A percentile compares a stretch with the other conserved stretches of the same genome.
Conservation (phyloP, 2,797 vertebrate species). For the Nannoperca obscura region DNA sequence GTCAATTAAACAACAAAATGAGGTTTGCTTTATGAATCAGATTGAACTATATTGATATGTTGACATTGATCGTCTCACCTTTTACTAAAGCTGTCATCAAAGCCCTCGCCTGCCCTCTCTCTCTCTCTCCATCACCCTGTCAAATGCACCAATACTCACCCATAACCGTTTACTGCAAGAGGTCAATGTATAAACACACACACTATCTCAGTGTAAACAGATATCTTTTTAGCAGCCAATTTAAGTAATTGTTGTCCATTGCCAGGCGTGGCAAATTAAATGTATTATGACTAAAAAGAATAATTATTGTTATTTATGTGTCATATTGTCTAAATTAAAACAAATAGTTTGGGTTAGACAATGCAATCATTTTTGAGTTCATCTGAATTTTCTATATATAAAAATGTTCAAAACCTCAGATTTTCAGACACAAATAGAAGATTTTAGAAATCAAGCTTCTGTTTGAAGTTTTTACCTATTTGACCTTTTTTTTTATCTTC, state of each 20-base stretch:
- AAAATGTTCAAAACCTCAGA: background rate
- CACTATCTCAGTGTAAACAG: conserved; percentile 5
- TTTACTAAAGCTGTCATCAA: conserved; percentile 68
- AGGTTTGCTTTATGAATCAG: conserved; percentile 53
- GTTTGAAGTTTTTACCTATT: background rate
- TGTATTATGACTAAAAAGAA: conserved; percentile 16
- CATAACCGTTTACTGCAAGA: conserved; percentile 44
- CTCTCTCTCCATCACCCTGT: conserved; percentile 7
- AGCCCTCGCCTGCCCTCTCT: conserved; percentile 27
- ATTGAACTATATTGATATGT: conserved; percentile 77
- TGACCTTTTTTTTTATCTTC: background rate
- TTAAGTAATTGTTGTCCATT: conserved; percentile 3
- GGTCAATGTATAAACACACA: conserved; percentile 49
- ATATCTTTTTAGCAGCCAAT: conserved; percentile 27
- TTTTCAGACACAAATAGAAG: background rate
- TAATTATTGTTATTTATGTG: conserved; percentile 5
- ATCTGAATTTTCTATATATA: background rate
- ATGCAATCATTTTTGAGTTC: background rate
- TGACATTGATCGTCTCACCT: conserved; percentile 72
- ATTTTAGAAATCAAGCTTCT: background rate
- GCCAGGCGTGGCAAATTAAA: background rate
- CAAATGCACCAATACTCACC: conserved; percentile 28
- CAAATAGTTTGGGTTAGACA: background rate
- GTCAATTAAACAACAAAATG: conserved; percentile 12
- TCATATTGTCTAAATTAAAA: conserved; percentile 15